Evolutionary conservation across 2,113 vertebrate species (phyloP).

Genomic region (Sceloporus tristichus): DNA sequence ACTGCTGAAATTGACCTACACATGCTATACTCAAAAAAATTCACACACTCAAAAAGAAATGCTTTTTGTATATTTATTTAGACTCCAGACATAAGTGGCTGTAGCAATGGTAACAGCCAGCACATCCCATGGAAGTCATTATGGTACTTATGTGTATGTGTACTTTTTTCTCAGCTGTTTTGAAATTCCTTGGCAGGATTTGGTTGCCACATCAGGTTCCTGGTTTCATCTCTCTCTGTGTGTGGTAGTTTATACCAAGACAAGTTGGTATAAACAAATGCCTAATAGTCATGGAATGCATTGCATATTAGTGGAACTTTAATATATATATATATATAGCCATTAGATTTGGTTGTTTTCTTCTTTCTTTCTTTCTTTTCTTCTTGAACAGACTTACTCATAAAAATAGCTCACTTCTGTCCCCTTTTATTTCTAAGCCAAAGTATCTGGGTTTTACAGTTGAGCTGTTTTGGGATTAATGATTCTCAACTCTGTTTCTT

Average conservation of each 20-base stretch:
- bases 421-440: neutral
- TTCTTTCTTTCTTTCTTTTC: too few species aligned
- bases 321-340: too few species aligned
- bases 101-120: slow-evolving; percentile 43
- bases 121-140: slow-evolving; percentile 35
- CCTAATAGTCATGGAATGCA: neutral
- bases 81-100: slow-evolving; percentile 54
- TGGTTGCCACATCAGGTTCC: neutral
- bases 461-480: slow-evolving; percentile 33
- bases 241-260: neutral
- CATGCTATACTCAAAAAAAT: slow-evolving; percentile 51
- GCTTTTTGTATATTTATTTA: slow-evolving; percentile 44
- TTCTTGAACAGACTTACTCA: neutral
- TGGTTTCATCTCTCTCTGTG: neutral
- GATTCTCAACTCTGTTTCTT: slow-evolving; percentile 13
- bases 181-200: neutral
- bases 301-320: neutral
- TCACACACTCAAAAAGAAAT: slow-evolving; percentile 43
- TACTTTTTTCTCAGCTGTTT: slow-evolving; percentile 14
- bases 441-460: slow-evolving; percentile 37
- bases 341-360: neutral
- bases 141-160: neutral
- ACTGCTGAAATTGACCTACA: slow-evolving; percentile 45
- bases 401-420: neutral
- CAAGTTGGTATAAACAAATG: neutral